Conservation (phyloP, 2,113 vertebrate species). For the Oryzias curvinotus region DNA sequence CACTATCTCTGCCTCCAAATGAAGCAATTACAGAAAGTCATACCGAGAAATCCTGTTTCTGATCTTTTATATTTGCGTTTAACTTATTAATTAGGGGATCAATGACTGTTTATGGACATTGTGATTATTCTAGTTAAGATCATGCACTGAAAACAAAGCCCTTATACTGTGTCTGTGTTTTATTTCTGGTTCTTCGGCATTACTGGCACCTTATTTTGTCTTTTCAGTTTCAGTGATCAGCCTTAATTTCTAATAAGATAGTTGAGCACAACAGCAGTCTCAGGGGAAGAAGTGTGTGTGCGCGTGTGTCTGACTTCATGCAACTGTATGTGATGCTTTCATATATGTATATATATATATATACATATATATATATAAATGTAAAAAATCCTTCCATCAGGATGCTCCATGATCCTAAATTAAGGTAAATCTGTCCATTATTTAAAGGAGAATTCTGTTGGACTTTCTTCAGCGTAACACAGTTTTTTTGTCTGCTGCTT, state of each 20-base stretch:
- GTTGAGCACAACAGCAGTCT: constrained; percentile 80
- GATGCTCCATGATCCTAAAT: constrained; percentile 39
- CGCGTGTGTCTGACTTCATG: constrained; percentile 17
- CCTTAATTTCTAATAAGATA: constrained; percentile 78
- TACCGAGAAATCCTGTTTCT: constrained; percentile 43
- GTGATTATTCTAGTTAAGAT: constrained; percentile 63
- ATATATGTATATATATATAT: constrained; percentile 56
- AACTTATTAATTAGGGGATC: constrained; percentile 55
- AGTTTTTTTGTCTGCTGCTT: constrained; percentile 61
- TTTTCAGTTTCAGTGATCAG: constrained; percentile 72
- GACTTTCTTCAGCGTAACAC: constrained; percentile 40
- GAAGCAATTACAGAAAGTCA: constrained; percentile 59
- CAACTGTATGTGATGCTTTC: constrained; percentile 47
- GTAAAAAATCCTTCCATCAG: constrained; percentile 50
- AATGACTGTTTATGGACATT: constrained; percentile 65
- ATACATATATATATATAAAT: constrained; percentile 38
- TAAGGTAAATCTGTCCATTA: constrained; percentile 23
- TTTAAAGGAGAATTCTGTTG: constrained; percentile 30
- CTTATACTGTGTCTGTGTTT: constrained; percentile 74
- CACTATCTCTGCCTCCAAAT: constrained; percentile 66
- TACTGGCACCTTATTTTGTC: constrained; percentile 49
- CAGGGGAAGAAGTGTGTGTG: constrained; percentile 66
- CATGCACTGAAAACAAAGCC: constrained; percentile 74
- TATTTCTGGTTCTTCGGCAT: constrained; percentile 56
- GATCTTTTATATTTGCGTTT: constrained; percentile 65